A percentile compares a stretch with the other conserved stretches of the same genome.
Conservation (phyloP, 2,113 vertebrate genomes). For the Mus musculus region DNA sequence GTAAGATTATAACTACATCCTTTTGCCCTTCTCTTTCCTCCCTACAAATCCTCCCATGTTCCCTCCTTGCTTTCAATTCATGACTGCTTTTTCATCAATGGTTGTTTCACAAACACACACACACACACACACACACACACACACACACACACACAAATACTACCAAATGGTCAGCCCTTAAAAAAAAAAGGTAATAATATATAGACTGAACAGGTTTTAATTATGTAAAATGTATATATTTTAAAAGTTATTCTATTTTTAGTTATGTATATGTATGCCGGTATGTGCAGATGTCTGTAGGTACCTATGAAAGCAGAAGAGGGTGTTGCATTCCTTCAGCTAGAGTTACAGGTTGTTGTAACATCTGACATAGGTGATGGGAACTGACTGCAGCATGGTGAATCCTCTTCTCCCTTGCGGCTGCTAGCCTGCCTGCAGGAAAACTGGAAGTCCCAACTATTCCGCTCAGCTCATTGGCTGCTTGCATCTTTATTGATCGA, state of each 20-base stretch:
- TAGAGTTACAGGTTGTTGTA: not conserved
- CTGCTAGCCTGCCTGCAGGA: too few relatives aligned
- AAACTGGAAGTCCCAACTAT: too few relatives aligned
- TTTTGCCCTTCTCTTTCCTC: not conserved
- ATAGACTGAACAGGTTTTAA: not conserved
- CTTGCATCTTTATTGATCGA: too few relatives aligned
- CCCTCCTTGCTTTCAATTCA: not conserved
- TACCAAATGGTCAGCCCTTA: not conserved
- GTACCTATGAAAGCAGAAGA: not conserved
- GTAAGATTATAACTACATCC: not conserved
- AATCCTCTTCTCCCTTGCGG: too few relatives aligned
- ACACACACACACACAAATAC: not conserved
- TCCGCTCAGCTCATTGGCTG: too few relatives aligned
- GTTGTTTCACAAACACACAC: not conserved
- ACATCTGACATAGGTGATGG: not conserved
- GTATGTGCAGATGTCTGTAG: not conserved
- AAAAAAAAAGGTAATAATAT: not conserved
- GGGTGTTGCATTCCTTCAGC: not conserved
- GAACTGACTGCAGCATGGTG: not conserved
- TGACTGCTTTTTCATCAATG: not conserved
- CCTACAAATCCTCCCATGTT: not conserved
- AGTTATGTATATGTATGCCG: not conserved
- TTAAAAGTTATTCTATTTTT: not conserved
- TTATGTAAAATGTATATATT: not conserved
- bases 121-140: not conserved